Conservation (phyloP, 1,140 invertebrate species). For the Chironomus tepperi region DNA sequence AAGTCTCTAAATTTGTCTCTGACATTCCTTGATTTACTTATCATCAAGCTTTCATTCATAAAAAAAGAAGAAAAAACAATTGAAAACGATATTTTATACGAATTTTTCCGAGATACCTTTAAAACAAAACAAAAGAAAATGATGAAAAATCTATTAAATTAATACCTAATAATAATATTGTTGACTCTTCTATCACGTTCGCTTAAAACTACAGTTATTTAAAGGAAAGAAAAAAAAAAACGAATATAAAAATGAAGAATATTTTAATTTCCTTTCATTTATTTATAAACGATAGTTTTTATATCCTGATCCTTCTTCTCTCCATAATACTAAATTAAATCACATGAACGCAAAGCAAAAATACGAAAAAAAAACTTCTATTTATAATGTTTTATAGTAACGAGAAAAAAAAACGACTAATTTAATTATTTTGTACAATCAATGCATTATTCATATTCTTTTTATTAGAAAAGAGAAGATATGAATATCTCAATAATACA, state of each 20-base stretch:
- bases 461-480: neutral
- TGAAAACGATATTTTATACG: neutral
- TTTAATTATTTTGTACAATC: too few species aligned
- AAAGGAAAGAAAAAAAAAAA: neutral
- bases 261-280: neutral
- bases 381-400: too few species aligned
- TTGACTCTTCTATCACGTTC: constrained; percentile 1
- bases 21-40: too few species aligned
- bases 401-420: too few species aligned
- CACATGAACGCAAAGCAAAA: too few species aligned
- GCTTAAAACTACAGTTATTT: neutral
- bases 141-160: neutral
- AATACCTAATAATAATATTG: neutral
- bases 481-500: neutral
- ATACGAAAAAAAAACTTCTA: too few species aligned
- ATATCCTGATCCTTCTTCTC: too few species aligned
- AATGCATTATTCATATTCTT: too few species aligned
- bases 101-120: constrained; percentile 12
- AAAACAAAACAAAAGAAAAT: neutral
- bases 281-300: too few species aligned
- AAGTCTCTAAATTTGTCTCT: too few species aligned
- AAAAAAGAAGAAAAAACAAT: neutral
- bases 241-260: neutral
- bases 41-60: too few species aligned
- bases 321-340: too few species aligned